A percentile compares a stretch with the other conserved stretches of the same genome.
phyloP scores from a whole-genome alignment of 2,797 vertebrate species.

The Borostomias antarcticus region DNA sequence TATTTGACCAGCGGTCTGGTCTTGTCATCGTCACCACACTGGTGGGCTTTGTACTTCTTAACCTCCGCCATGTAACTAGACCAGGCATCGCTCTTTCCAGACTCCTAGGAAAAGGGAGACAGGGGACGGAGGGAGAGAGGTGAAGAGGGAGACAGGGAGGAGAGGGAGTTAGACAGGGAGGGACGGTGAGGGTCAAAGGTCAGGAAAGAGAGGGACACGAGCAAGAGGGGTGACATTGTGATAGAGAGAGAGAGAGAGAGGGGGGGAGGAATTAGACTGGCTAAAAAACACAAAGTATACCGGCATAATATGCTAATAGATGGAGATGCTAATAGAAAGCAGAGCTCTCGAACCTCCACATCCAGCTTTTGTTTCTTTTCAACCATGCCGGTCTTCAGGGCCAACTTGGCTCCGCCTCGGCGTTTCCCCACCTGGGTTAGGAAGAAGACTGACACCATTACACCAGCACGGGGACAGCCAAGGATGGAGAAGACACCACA shows the following conservation, averaged over 20 bases:
- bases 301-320: background rate
- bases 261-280: background rate
- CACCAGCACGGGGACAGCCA: conserved; percentile 79
- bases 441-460: conserved; percentile 98
- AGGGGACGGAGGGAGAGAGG: background rate
- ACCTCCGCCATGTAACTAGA: conserved; percentile 97
- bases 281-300: too few relatives aligned
- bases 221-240: too few relatives aligned
- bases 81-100: conserved; percentile 94
- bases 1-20: conserved; percentile 95
- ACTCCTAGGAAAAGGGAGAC: conserved; percentile 57
- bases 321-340: background rate
- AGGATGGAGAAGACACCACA: conserved; percentile 85
- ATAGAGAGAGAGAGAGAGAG: background rate
- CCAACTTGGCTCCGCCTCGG: conserved; percentile 91
- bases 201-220: background rate
- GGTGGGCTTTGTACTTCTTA: conserved; percentile 97
- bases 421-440: conserved; percentile 98
- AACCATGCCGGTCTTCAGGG: conserved; percentile 97
- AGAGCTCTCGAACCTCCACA: conserved; percentile 75
- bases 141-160: too few relatives aligned
- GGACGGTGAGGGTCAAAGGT: background rate
- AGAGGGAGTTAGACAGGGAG: background rate
- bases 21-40: conserved; percentile 96
- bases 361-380: conserved; percentile 95